Base-by-base conservation (phyloP, 2,888 invertebrate species). In the Phlogophora meticulosa region DNA sequence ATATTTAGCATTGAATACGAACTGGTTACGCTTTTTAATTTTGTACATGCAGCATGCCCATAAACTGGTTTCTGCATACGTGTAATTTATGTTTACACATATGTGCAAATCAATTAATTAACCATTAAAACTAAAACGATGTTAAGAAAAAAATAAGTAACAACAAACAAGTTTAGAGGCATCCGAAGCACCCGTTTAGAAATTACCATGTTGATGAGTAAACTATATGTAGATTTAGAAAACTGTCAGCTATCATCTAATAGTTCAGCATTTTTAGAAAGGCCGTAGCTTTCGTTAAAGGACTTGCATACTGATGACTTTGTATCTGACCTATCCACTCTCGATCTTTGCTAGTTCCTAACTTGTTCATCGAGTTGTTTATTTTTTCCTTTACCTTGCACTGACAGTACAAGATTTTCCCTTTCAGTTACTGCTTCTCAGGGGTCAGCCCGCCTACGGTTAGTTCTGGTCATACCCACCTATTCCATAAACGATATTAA, bases 331-430 rank as follows among this genome's bases (percentile, higher is more conserved):
- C 78, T 80, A 76, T 80, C 80, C 80, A 76, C 76, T 82, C 82
- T 74, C 78, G 59, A 53, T 70, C 38, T 59, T 63, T 56, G 49
- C 56, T 32, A 5, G 24, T 65, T 45, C 40, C 45, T 43, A 56
- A 85, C 85, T 53, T 46, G 88, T 83, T 71, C 51, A 68, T 76
- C 76, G 34, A 66, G 80, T 74, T 72, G 62, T 79, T n/a, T 79
- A 81, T 78, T 81, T 84, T 82, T 80, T 82, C 62, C 76, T 59
- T 13, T n/a, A 60, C 5, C 61, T 36, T 46, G 13, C 72, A 72
- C 73, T 67, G 62, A 66, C 34, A 42, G 52, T 62, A 46, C 81
- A 63, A 83, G 79, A 59, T 89, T 76, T 89, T 89, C 88, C 82
- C 87, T 85, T 85, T 86, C 84, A 81, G 81, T 75, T 71, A 73